Evolutionary conservation across 2,113 vertebrate genomes (phyloP).

Genomic region (Platysternon megacephalum): DNA sequence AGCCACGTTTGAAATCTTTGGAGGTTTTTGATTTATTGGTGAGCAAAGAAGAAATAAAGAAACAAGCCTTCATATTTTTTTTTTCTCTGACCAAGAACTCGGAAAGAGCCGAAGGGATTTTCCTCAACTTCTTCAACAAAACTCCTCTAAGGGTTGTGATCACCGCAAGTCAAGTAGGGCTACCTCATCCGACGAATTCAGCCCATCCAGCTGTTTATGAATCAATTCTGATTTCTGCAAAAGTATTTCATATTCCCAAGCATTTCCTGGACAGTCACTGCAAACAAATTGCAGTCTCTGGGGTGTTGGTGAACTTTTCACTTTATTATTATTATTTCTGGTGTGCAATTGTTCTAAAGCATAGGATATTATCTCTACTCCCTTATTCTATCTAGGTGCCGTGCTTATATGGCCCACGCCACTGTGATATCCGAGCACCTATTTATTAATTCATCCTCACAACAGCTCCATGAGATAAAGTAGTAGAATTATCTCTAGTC

Average conservation of each 20-base stretch:
- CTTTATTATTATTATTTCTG: not conserved
- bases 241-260: not conserved
- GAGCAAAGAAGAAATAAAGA: not conserved
- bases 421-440: accelerated
- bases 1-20: not conserved
- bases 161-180: slow-evolving; percentile 15
- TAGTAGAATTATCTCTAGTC: not conserved
- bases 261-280: not conserved
- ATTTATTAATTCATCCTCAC: not conserved
- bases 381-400: not conserved
- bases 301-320: not conserved
- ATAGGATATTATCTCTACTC: not conserved
- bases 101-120: slow-evolving; percentile 27
- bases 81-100: slow-evolving; percentile 16
- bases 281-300: not conserved
- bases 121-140: slow-evolving; percentile 37
- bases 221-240: slow-evolving; percentile 1
- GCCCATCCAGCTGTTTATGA: not conserved
- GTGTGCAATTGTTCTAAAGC: not conserved
- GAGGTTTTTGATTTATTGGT: slow-evolving; percentile 39
- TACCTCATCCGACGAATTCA: not conserved
- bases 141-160: slow-evolving; percentile 9
- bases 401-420: not conserved
- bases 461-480: not conserved
- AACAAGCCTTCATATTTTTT: slow-evolving; percentile 18